phyloP scores from a whole-genome alignment of 2,797 vertebrate genomes.

The Dipus sagitta region DNA sequence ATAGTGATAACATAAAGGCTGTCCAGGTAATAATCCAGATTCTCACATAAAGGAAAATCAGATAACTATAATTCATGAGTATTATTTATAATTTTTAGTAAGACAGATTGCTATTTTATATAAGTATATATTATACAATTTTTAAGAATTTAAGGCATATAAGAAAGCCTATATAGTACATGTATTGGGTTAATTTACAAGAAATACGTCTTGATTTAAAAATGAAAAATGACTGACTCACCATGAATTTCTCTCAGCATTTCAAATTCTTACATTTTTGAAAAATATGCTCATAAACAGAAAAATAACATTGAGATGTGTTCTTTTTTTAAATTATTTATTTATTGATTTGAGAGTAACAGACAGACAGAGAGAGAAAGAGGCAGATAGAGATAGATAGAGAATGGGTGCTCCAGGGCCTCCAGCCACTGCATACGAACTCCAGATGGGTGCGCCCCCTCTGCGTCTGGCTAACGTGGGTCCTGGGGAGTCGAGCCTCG shows the following conservation, averaged over 20 bases:
- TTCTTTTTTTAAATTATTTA: too few species aligned
- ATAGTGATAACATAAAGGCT: neutral
- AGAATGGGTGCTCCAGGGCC: too few species aligned
- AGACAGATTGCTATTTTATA: neutral
- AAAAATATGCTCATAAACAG: neutral
- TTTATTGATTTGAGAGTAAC: too few species aligned
- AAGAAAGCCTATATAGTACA: conserved; percentile 45
- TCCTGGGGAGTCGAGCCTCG: too few species aligned
- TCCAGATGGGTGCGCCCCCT: too few species aligned
- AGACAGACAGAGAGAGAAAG: too few species aligned
- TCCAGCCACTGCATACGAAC: too few species aligned
- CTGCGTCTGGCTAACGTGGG: too few species aligned
- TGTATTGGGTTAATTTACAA: neutral
- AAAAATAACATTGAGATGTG: neutral
- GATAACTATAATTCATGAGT: neutral
- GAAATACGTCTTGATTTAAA: neutral
- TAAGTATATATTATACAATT: neutral
- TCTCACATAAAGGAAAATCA: conserved; percentile 21
- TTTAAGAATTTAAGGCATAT: neutral
- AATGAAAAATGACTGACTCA: neutral
- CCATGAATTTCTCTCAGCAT: neutral
- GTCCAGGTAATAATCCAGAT: neutral
- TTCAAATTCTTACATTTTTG: conserved; percentile 43
- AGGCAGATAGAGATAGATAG: too few species aligned
- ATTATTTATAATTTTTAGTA: conserved; percentile 21